These are phyloP conservation scores for Phrynocephalus forsythii DNA, from an alignment of 2,797 vertebrate genomes.

Conservation along the genomic window DNA sequence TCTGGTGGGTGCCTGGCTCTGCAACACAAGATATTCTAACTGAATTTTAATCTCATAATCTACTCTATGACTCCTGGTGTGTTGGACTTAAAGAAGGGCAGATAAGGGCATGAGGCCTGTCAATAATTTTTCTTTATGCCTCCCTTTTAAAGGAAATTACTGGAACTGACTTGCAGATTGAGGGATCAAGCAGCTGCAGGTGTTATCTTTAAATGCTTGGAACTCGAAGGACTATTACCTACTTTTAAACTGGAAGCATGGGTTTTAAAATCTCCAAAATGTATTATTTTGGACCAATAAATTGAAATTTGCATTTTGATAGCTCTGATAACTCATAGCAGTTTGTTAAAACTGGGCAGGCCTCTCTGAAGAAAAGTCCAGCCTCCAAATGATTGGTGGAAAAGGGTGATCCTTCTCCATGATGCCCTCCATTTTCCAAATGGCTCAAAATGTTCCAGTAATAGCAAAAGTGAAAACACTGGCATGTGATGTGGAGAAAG, in stretches of 20 bases:
- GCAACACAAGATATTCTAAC: constrained; percentile 46
- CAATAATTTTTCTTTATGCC: constrained; percentile 26
- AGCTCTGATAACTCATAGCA: constrained; percentile 60
- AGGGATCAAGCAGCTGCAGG: constrained; percentile 35
- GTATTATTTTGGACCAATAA: constrained; percentile 65
- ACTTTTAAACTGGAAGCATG: constrained; percentile 48
- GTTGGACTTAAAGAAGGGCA: constrained; percentile 50
- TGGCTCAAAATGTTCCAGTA: constrained; percentile 8
- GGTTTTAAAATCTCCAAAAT: constrained; percentile 29
- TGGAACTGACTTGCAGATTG: no score
- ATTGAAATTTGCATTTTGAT: constrained; percentile 68
- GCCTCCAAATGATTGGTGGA: constrained; percentile 8
- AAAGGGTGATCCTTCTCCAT: constrained; percentile 24
- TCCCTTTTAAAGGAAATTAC: constrained; percentile 40
- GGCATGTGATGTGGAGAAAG: background rate
- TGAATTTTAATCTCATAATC: constrained; percentile 44
- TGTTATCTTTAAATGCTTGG: constrained; percentile 35
- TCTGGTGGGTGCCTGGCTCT: constrained; percentile 47
- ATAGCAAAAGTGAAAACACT: background rate
- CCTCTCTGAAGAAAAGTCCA: constrained; percentile 37
- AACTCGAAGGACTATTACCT: no score
- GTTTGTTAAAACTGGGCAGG: constrained; percentile 62
- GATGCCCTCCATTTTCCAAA: background rate
- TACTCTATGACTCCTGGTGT: constrained; percentile 44
- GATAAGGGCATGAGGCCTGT: constrained; percentile 44